Evolutionary conservation across 2,113 vertebrate genomes (phyloP).

Genomic region (Siniperca chuatsi): DNA sequence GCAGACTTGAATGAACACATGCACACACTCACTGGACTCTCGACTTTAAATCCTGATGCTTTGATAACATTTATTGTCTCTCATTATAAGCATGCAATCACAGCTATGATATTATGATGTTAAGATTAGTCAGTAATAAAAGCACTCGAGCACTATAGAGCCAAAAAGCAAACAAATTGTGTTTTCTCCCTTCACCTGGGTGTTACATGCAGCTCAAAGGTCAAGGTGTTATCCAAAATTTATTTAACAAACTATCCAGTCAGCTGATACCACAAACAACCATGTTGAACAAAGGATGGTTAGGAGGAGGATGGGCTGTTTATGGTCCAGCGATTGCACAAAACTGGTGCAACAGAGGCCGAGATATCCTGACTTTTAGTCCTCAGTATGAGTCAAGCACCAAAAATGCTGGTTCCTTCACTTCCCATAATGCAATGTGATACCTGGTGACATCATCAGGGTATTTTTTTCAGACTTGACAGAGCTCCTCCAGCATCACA

Average conservation of each 20-base stretch:
- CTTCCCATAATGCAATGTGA: neutral
- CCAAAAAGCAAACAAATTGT: too few species aligned
- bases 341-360: neutral
- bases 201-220: slow-evolving; percentile 6
- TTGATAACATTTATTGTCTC: neutral
- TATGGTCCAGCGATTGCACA: too few species aligned
- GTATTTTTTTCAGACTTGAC: neutral
- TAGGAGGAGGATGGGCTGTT: too few species aligned
- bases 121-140: neutral
- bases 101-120: neutral
- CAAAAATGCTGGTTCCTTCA: neutral
- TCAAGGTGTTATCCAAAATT: slow-evolving; percentile 16
- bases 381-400: neutral
- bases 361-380: neutral
- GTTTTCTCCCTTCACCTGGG: too few species aligned
- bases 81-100: neutral
- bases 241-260: slow-evolving; percentile 12
- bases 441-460: neutral
- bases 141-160: too few species aligned
- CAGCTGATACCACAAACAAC: neutral
- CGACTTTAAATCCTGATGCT: neutral
- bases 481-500: neutral
- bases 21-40: too few species aligned
- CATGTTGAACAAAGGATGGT: too few species aligned
- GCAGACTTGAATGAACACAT: neutral